Percentiles rank a stretch among this genome's conserved stretches.
Conservation (phyloP, 2,113 vertebrate species). For the Thymallus thymallus region DNA sequence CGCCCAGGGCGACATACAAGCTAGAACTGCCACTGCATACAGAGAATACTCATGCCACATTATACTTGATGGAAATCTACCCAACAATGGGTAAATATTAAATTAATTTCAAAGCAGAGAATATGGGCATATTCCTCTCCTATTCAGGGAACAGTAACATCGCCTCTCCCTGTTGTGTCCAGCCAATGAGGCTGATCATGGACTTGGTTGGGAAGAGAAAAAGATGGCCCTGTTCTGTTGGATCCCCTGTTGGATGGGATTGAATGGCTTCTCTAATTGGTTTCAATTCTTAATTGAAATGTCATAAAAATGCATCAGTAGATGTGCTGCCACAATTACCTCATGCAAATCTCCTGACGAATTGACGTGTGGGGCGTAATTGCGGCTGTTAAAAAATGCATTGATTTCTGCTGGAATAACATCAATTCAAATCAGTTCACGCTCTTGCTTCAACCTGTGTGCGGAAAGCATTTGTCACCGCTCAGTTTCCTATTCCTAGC, state of each 20-base stretch:
- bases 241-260: slow-evolving; percentile 32
- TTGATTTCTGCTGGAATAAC: slow-evolving; percentile 70
- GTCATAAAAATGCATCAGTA: slow-evolving; percentile 78
- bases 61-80: neutral
- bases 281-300: slow-evolving; percentile 77
- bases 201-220: slow-evolving; percentile 21
- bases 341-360: slow-evolving; percentile 77
- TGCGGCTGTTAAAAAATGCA: slow-evolving; percentile 68
- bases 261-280: slow-evolving; percentile 73
- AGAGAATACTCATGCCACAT: neutral
- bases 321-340: slow-evolving; percentile 71
- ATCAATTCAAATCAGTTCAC: slow-evolving; percentile 68
- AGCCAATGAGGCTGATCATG: neutral
- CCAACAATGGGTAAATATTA: neutral
- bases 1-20: too few relatives aligned
- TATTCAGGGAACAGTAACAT: neutral
- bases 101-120: neutral
- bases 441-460: slow-evolving; percentile 43
- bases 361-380: slow-evolving; percentile 70
- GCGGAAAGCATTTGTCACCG: slow-evolving; percentile 56
- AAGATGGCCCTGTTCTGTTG: slow-evolving; percentile 57
- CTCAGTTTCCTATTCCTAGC: slow-evolving; percentile 34
- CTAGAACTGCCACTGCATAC: too few relatives aligned
- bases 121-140: neutral
- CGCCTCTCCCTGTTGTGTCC: neutral